phyloP scores from a whole-genome alignment of 1,140 invertebrate genomes.

The Matsumurasca onukii region DNA sequence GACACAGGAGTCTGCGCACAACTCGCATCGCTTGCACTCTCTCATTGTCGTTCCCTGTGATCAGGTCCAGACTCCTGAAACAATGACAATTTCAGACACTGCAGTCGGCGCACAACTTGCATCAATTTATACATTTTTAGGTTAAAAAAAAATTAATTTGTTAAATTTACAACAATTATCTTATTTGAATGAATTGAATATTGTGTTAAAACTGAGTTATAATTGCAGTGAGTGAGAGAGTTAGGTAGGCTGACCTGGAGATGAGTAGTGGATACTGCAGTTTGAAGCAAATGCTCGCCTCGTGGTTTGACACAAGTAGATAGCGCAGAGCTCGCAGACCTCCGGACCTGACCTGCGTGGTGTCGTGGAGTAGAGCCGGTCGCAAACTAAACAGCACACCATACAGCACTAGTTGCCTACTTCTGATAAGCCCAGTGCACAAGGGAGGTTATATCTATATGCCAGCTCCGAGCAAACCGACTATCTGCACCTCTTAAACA shows the following conservation, averaged over 20 bases:
- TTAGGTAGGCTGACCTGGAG: slow-evolving; percentile 57
- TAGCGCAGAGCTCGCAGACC: slow-evolving; percentile 83
- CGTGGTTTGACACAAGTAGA: slow-evolving; percentile 71
- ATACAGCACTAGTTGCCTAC: slow-evolving; percentile 32
- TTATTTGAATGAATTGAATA: neutral
- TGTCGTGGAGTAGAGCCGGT: slow-evolving; percentile 78
- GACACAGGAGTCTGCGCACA: slow-evolving; percentile 66
- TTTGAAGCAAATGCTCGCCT: slow-evolving; percentile 74
- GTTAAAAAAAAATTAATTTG: too few species aligned
- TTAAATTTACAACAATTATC: neutral
- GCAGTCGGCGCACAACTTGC: slow-evolving; percentile 25
- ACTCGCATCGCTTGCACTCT: slow-evolving; percentile 86
- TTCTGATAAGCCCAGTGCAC: slow-evolving; percentile 36
- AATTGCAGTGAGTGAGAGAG: neutral
- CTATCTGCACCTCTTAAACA: slow-evolving; percentile 27
- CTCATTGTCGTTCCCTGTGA: slow-evolving; percentile 83
- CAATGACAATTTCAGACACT: slow-evolving; percentile 30
- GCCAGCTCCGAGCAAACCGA: slow-evolving; percentile 13
- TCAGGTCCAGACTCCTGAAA: slow-evolving; percentile 74
- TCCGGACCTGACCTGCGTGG: slow-evolving; percentile 85
- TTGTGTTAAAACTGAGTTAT: neutral
- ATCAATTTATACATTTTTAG: slow-evolving; percentile 14
- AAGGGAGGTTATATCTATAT: slow-evolving; percentile 31
- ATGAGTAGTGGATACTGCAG: slow-evolving; percentile 81
- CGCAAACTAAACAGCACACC: slow-evolving; percentile 68